Evolutionary conservation across 2,113 vertebrate species (phyloP), one percentile per base, ranked within the genome.

Genomic region (Otolemur garnettii): DNA sequence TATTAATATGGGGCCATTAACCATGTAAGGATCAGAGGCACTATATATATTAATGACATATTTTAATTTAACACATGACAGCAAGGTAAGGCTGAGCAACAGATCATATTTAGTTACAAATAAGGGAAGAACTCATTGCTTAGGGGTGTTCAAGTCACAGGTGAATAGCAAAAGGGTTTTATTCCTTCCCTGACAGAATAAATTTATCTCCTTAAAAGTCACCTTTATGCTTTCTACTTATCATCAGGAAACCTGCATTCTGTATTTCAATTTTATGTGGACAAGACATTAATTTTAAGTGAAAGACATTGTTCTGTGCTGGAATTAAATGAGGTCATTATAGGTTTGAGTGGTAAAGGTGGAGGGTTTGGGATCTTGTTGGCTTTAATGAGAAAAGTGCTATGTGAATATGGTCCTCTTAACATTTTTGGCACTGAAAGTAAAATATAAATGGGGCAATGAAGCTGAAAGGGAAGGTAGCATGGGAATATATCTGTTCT

Each of bases 171-270:
- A 90, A 96, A 93, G 87, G 90, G 62, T 97, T 97, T 97, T 94
- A 95, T 95, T 96, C 85, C 81, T 91, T 95, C 68, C 68, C 71
- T 94, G 95, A 94, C 95, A 95, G 96, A 96, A 95, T 95, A 95
- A 96, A 97, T 98, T 96, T 97, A 96, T 97, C 94, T 97, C 87
- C 90, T 95, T 96, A 97, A 91, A 97, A 97, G 96, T 97, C 96
- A 97, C 97, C 96, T 97, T 97, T 97, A 88, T 96, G 95, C 97
- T 85, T 96, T 90, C 92, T 95, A 93, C 94, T 97, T 96, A 97
- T 92, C 95, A 94, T 64, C 42, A 79, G 80, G 75, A 97, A 94
- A 87, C 75, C 81, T 97, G 84, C 93, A 92, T 97, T 96, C 77
- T 96, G 68, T 97, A 94, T 96, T 97, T 97, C 95, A 95, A 33